Base-by-base conservation (phyloP, 2,113 vertebrate species). In the Montifringilla adamsi region DNA sequence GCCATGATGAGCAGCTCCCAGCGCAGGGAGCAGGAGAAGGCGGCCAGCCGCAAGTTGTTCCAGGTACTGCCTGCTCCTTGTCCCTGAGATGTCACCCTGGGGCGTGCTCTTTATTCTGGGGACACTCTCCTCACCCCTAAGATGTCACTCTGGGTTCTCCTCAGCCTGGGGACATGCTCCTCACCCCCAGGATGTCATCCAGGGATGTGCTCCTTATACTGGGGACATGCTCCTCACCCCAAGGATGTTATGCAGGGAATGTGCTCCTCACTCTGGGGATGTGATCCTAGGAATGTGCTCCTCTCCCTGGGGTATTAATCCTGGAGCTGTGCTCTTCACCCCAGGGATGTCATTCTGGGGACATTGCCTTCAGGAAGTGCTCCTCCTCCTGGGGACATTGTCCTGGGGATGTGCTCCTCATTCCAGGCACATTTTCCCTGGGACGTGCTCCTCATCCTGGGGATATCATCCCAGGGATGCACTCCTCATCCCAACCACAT, bases 1-100 rank as follows among this genome's bases (percentile, higher is more conserved):
- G 98, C 98, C 62, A 98, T 99, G 76, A 99, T 99, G 99, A 99
- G 98, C 97, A 98, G 98, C 3, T 98, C 98, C 3, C 97, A 98
- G 78, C 98, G 95, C 52, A 93, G 98, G 15, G 98, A 99, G 94
- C 98, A 98, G 70, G 99, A 99, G 75, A 97, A 97, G 50, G 96
- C 97, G 0, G 97, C 98, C 68, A 98, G 98, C 96, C 96, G 98
- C 55, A 97, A 94, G 73, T 97, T 98, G 91, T 99, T 99, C 96
- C 98, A 99, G 99, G 99, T 99, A 30, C 44, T 28, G 60, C 73
- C 76, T 26, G 63, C 72, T 73, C 37, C 59, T 62, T 2, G 0
- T 1, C 80, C 30, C 13, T 11, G 21, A 46, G 30, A 9, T 2
- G 1, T 37, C 69, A 37, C 49, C 53, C 17, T 39, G 33, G 22